phyloP scores from a whole-genome alignment of 2,113 vertebrate genomes.

The Catharus bicknelli region DNA sequence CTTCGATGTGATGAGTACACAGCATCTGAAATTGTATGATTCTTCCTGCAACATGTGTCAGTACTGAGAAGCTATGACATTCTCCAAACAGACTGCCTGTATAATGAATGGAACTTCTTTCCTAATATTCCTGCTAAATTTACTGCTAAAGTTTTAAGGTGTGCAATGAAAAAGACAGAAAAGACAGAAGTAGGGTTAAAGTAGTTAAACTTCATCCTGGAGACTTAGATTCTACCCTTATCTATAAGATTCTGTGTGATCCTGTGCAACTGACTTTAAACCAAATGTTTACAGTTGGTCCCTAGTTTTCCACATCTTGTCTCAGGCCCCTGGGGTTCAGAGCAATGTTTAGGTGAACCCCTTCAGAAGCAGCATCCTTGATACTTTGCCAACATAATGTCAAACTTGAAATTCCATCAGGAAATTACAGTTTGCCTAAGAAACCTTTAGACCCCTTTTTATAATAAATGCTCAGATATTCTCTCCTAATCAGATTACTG shows the following conservation, averaged over 20 bases:
- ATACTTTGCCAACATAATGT: neutral
- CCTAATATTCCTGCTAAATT: neutral
- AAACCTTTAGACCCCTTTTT: neutral
- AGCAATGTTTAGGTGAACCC: neutral
- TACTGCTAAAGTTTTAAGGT: neutral
- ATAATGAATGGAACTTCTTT: neutral
- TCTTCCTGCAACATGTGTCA: neutral
- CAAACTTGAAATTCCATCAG: neutral
- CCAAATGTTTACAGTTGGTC: neutral
- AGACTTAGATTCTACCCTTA: neutral
- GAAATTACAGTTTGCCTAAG: neutral
- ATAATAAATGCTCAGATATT: neutral
- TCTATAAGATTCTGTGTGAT: neutral
- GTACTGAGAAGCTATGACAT: neutral
- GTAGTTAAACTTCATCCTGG: neutral
- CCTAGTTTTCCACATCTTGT: neutral
- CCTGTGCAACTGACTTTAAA: neutral
- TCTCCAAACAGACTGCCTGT: neutral
- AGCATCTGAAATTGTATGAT: neutral
- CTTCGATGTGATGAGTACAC: neutral
- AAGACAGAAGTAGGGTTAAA: accelerated
- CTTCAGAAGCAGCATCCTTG: neutral
- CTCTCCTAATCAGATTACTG: neutral
- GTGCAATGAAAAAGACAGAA: neutral
- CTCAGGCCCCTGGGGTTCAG: neutral